A percentile compares a stretch with the other conserved stretches of the same genome.
These are phyloP conservation scores for Prunella himalayana DNA, from an alignment of 2,113 vertebrate species.

Conservation along the genomic window DNA sequence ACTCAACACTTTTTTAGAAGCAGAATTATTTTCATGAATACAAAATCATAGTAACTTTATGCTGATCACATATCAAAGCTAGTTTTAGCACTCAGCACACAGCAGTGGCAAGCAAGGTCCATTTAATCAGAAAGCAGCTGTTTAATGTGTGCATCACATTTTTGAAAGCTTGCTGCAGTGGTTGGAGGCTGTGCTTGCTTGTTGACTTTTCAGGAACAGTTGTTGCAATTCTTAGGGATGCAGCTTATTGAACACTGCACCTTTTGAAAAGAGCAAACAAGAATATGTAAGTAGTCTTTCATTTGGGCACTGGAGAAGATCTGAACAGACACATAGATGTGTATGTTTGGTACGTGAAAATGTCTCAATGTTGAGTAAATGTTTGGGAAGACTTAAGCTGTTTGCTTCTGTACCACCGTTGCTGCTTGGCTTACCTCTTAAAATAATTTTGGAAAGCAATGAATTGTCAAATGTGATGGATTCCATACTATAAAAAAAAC, in stretches of 20 bases:
- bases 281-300: neutral
- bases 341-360: neutral
- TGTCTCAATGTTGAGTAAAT: neutral
- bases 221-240: neutral
- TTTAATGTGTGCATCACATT: neutral
- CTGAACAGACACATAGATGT: neutral
- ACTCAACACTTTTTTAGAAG: neutral
- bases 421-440: neutral
- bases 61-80: neutral
- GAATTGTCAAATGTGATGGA: neutral
- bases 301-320: neutral
- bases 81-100: neutral
- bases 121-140: neutral
- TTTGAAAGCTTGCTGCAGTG: neutral
- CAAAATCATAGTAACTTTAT: neutral
- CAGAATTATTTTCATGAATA: neutral
- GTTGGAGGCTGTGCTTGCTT: neutral
- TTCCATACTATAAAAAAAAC: neutral
- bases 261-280: neutral
- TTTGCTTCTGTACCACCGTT: neutral
- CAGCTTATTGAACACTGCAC: neutral
- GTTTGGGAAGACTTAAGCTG: neutral
- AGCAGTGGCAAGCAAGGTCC: neutral
- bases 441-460: neutral
- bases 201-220: neutral